phyloP scores from a whole-genome alignment of 92 coral and sea anemone species.

The Pocillopora meandrina region DNA sequence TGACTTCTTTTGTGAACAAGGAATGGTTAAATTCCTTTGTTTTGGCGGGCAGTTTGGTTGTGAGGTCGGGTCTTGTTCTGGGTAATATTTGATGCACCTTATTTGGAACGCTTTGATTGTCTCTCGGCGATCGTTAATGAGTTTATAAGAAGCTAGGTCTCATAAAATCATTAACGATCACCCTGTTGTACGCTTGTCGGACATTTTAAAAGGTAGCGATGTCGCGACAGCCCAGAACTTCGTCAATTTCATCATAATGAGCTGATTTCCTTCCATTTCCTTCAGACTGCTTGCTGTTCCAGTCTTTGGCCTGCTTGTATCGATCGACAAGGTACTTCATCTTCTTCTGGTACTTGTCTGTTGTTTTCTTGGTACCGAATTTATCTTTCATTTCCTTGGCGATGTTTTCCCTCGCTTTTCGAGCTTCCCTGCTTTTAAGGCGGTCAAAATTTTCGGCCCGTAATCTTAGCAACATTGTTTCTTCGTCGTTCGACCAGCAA shows the following conservation, averaged over 20 bases:
- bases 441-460: constrained; percentile 16
- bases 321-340: constrained; percentile 3
- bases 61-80: too few species aligned
- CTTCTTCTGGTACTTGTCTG: background rate
- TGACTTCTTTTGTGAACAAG: too few species aligned
- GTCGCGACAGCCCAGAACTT: constrained; percentile 13
- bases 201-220: constrained; percentile 1
- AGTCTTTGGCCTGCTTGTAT: constrained; percentile 19
- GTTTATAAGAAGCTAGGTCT: too few species aligned
- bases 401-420: background rate
- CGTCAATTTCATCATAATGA: constrained; percentile 18
- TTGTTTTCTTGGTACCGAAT: constrained; percentile 4
- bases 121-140: too few species aligned
- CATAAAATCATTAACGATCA: too few species aligned
- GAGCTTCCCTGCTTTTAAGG: constrained; percentile 13
- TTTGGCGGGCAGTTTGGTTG: too few species aligned
- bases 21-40: too few species aligned
- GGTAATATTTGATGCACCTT: too few species aligned
- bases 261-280: constrained; percentile 9
- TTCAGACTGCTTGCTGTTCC: constrained; percentile 9
- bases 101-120: too few species aligned
- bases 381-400: background rate
- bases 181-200: background rate
- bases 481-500: background rate
- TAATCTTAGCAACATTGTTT: background rate